Conservation (phyloP, 2,113 vertebrate genomes). For the Gymnorhina tibicen region DNA sequence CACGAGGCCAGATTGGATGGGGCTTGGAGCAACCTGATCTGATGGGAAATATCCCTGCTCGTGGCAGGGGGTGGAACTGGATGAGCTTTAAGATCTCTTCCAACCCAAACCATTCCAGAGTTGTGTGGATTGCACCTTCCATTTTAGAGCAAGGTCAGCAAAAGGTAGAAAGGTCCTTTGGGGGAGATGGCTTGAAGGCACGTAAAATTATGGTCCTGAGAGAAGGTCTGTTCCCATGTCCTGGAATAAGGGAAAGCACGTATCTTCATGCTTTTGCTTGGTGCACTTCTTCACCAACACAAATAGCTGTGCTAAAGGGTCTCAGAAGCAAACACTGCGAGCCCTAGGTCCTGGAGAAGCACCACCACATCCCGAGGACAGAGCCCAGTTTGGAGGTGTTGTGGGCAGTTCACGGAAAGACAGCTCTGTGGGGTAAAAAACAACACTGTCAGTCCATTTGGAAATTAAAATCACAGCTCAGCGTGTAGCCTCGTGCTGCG, state of each 20-base stretch:
- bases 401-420: background rate
- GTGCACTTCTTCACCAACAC: background rate
- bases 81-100: background rate
- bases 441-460: rapidly evolving
- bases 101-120: background rate
- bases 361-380: rapidly evolving
- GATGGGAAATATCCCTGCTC: background rate
- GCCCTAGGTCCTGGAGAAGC: background rate
- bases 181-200: background rate
- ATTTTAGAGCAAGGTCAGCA: background rate
- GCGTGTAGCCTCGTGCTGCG: background rate
- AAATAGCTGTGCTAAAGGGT: background rate
- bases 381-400: background rate
- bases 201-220: rapidly evolving
- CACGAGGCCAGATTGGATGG: background rate
- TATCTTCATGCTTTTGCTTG: background rate
- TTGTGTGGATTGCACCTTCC: background rate
- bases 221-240: background rate
- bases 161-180: background rate
- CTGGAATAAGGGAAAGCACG: background rate
- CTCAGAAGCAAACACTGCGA: background rate
- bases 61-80: background rate
- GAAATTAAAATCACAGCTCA: background rate
- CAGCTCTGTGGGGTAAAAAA: background rate
- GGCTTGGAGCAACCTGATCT: background rate